Percentiles rank a stretch among this genome's conserved stretches.
These are phyloP conservation scores for Phataginus tetradactyla DNA, from an alignment of 2,797 vertebrate genomes.

Conservation along the genomic window DNA sequence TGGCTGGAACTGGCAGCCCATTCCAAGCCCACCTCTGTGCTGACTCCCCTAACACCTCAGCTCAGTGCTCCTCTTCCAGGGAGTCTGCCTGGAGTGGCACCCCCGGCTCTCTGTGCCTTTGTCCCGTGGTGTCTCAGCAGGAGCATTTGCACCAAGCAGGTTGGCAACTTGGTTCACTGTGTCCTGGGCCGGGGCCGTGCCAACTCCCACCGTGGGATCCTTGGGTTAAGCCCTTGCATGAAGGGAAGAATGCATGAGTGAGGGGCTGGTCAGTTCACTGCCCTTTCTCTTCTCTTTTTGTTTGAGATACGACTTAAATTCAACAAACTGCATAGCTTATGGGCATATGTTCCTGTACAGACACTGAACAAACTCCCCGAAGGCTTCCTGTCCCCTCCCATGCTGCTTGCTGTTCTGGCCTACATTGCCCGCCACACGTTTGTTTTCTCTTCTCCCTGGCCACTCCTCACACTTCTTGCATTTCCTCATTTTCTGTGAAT, in stretches of 20 bases:
- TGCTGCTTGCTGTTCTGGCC: no score
- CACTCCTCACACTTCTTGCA: background rate
- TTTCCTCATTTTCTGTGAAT: background rate
- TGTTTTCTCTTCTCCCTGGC: background rate
- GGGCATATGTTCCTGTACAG: background rate
- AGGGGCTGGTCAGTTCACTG: background rate
- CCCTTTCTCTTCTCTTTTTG: background rate
- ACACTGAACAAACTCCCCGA: background rate
- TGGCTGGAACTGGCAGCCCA: background rate
- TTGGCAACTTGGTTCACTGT: background rate
- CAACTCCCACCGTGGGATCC: background rate
- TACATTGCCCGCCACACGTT: no score
- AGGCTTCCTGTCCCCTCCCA: background rate
- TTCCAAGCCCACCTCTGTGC: background rate
- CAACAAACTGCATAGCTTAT: background rate
- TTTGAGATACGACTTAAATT: background rate
- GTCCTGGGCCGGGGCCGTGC: background rate
- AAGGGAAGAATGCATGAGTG: rapidly evolving
- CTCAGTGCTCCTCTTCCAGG: background rate
- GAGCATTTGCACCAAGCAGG: background rate
- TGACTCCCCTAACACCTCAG: background rate
- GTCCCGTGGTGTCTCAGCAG: background rate
- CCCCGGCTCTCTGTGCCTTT: background rate
- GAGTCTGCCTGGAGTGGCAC: background rate
- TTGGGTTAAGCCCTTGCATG: rapidly evolving